Percentiles rank a stretch among this genome's conserved stretches.
These are phyloP conservation scores for Criorhina ranunculi DNA, from an alignment of 2,888 invertebrate species.

Conservation along the genomic window DNA sequence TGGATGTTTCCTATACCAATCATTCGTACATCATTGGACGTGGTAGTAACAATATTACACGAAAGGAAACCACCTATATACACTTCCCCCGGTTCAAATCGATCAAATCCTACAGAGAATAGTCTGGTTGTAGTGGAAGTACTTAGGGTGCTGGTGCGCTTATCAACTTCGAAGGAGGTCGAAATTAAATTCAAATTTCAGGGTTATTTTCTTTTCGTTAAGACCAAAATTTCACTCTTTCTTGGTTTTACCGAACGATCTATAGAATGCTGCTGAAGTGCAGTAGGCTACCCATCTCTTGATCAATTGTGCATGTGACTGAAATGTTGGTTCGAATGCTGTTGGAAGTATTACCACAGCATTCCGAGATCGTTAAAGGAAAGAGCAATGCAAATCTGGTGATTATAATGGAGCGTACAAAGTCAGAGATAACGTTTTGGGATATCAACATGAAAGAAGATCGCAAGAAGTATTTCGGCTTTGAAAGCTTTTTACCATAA, in stretches of 20 bases:
- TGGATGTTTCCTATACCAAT: conserved; percentile 99
- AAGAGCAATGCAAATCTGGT: conserved; percentile 92
- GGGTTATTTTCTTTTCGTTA: conserved; percentile 94
- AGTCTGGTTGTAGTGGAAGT: conserved; percentile 95
- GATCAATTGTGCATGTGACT: conserved; percentile 92
- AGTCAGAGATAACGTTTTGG: conserved; percentile 88
- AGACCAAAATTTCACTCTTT: conserved; percentile 93
- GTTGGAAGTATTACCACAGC: conserved; percentile 97
- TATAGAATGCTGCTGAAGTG: conserved; percentile 93
- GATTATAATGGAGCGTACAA: conserved; percentile 93
- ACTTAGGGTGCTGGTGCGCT: conserved; percentile 94
- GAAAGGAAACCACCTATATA: conserved; percentile 97
- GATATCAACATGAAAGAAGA: too few relatives aligned
- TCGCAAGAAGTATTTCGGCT: too few relatives aligned
- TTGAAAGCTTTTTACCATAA: too few relatives aligned
- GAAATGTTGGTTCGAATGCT: conserved; percentile 95
- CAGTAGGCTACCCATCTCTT: conserved; percentile 94
- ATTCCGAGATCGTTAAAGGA: conserved; percentile 95
- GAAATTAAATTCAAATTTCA: conserved; percentile 95
- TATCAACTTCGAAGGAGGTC: conserved; percentile 93
- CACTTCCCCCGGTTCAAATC: conserved; percentile 99
- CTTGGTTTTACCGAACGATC: conserved; percentile 95
- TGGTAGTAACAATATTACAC: conserved; percentile 88
- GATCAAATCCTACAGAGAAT: conserved; percentile 95
- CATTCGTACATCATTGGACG: conserved; percentile 99